phyloP scores from a whole-genome alignment of 1,140 invertebrate species.

The Polyergus mexicanus region DNA sequence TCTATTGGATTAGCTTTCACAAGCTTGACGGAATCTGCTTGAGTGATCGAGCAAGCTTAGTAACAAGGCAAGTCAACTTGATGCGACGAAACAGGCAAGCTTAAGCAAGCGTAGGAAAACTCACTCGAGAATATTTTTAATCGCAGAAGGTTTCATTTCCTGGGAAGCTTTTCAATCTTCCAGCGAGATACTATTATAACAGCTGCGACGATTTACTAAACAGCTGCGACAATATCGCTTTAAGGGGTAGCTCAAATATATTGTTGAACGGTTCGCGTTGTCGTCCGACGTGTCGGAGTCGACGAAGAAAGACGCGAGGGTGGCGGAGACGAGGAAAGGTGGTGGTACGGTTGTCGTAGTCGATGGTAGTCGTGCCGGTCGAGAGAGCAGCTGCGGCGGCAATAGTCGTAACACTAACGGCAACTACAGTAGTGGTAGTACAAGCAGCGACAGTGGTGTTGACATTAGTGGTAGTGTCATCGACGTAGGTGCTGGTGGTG shows the following conservation, averaged over 20 bases:
- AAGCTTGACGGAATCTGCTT: not conserved
- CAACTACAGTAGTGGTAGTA: constrained; percentile 1
- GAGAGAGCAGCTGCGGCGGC: constrained; percentile 51
- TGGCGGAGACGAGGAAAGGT: constrained; percentile 41
- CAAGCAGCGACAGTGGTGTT: constrained; percentile 21
- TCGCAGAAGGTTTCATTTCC: not conserved
- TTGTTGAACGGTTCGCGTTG: not conserved
- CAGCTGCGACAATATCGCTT: constrained; percentile 61
- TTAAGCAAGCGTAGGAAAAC: not conserved
- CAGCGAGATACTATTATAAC: constrained; percentile 5
- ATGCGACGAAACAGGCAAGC: not conserved
- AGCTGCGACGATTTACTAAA: constrained; percentile 66
- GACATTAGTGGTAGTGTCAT: constrained; percentile 18
- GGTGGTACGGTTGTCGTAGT: constrained; percentile 47
- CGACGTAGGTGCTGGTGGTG: constrained; percentile 22
- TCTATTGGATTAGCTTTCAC: not conserved
- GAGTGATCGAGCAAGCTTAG: not conserved
- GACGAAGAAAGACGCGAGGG: constrained; percentile 21
- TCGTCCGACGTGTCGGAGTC: constrained; percentile 57
- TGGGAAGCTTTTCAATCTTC: not conserved
- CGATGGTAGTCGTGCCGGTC: constrained; percentile 56
- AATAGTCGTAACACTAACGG: constrained; percentile 51
- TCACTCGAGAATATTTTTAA: constrained; percentile 31
- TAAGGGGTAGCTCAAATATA: constrained; percentile 22
- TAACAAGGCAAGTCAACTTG: not conserved